A percentile compares a stretch with the other conserved stretches of the same genome.
Evolutionary conservation across 1,140 invertebrate species (phyloP).

Genomic region (Xylocopa sonorina): DNA sequence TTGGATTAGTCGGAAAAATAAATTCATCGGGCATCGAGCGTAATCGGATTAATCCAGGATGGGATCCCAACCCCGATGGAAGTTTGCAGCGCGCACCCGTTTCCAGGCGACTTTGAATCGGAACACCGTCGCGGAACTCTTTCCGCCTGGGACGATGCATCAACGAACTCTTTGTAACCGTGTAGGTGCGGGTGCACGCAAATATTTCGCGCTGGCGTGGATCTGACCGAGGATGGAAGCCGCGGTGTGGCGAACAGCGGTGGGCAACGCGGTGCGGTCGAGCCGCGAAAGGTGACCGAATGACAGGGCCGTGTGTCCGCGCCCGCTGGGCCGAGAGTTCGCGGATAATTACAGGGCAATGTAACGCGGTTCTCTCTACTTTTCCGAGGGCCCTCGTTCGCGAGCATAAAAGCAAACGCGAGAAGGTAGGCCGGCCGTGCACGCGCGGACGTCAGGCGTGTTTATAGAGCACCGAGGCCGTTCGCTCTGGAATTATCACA

Average conservation of each 20-base stretch:
- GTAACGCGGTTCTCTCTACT: slow-evolving; percentile 55
- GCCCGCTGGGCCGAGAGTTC: slow-evolving; percentile 27
- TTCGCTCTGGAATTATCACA: no score
- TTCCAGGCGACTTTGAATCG: background rate
- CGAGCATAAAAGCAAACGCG: background rate
- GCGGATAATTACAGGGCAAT: slow-evolving; percentile 65
- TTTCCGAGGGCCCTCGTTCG: slow-evolving; percentile 20
- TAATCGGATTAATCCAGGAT: slow-evolving; percentile 8
- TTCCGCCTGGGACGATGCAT: no score
- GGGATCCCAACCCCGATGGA: background rate
- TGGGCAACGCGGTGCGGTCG: background rate
- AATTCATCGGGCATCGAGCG: background rate
- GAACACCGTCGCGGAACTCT: background rate
- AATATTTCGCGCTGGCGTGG: background rate
- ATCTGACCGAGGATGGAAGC: background rate
- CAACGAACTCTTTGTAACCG: no score
- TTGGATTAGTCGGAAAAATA: slow-evolving; percentile 4
- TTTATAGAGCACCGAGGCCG: background rate
- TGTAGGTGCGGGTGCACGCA: no score
- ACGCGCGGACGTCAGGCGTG: background rate
- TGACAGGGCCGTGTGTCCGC: slow-evolving; percentile 63
- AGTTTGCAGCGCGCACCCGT: background rate
- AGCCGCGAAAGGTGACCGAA: slow-evolving; percentile 65
- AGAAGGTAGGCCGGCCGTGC: background rate
- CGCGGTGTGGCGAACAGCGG: background rate